These are phyloP conservation scores for Coronaproctus castanopsis DNA, from an alignment of 2,888 invertebrate species.

Conservation along the genomic window DNA sequence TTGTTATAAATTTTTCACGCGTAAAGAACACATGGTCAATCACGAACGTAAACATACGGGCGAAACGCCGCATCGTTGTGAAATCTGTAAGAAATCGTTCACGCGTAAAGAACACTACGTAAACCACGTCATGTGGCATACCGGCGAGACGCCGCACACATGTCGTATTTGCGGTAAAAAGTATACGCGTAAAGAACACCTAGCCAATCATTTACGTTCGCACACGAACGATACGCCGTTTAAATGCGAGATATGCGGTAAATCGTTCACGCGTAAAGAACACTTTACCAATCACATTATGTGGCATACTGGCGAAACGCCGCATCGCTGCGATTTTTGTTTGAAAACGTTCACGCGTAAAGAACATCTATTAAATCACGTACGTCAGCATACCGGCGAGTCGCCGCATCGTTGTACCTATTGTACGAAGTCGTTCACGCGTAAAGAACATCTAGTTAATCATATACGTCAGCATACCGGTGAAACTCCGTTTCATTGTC, in stretches of 20 bases:
- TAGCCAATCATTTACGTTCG: conserved; percentile 24
- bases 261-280: conserved; percentile 71
- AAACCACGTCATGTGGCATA: conserved; percentile 64
- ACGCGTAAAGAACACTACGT: conserved; percentile 56
- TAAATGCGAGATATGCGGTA: conserved; percentile 27
- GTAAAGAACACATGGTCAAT: conserved; percentile 59
- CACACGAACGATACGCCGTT: conserved; percentile 25
- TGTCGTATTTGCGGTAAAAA: conserved; percentile 25
- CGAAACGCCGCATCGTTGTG: conserved; percentile 53
- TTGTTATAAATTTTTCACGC: conserved; percentile 53
- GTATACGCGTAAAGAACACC: conserved; percentile 25
- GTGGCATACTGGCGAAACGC: conserved; percentile 46
- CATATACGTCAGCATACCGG: conserved; percentile 63
- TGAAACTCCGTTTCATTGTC: conserved; percentile 56
- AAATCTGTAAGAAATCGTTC: conserved; percentile 59
- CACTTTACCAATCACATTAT: conserved; percentile 34
- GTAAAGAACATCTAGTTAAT: conserved; percentile 68
- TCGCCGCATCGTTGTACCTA: conserved; percentile 42
- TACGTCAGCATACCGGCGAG: conserved; percentile 39
- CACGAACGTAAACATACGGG: conserved; percentile 56
- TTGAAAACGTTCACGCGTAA: conserved; percentile 58
- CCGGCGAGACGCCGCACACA: conserved; percentile 25
- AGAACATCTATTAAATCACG: conserved; percentile 55
- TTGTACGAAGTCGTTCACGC: conserved; percentile 68
- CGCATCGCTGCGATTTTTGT: conserved; percentile 57